These are phyloP conservation scores for Microctenopoma steveboyesi DNA, from an alignment of 2,797 vertebrate genomes.

Conservation along the genomic window DNA sequence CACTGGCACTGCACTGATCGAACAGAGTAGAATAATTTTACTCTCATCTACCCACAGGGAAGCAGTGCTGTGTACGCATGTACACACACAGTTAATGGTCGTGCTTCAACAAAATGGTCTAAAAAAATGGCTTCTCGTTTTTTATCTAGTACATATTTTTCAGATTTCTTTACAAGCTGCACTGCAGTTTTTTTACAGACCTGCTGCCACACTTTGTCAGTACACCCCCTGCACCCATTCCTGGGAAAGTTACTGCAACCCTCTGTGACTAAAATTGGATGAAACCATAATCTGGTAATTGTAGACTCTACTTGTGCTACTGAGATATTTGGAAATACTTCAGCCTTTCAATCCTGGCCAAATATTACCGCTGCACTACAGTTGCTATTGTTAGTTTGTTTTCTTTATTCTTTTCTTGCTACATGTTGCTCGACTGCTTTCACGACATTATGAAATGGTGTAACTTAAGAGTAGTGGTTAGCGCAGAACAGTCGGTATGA, in stretches of 20 bases:
- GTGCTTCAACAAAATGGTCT: not conserved
- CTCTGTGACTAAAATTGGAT: conserved; percentile 32
- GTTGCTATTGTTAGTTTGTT: conserved; percentile 21
- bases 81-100: not conserved
- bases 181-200: not conserved
- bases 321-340: conserved; percentile 37
- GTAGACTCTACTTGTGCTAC: conserved; percentile 36
- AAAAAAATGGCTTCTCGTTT: not conserved
- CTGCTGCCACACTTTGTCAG: too few relatives aligned
- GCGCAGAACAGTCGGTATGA: not conserved
- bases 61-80: not conserved
- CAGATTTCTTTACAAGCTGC: not conserved
- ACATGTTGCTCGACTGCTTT: conserved; percentile 7
- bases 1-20: not conserved
- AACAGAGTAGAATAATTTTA: conserved; percentile 20
- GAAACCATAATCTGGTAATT: conserved; percentile 56
- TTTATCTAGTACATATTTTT: not conserved
- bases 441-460: conserved; percentile 10
- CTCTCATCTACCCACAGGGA: conserved; percentile 17
- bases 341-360: conserved; percentile 11
- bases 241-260: conserved; percentile 19
- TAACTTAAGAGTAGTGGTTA: conserved; percentile 7
- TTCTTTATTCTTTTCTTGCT: not conserved
- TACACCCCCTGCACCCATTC: not conserved
- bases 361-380: conserved; percentile 15